phyloP scores from a whole-genome alignment of 2,888 invertebrate species.

The Dolichopus griseipennis region DNA sequence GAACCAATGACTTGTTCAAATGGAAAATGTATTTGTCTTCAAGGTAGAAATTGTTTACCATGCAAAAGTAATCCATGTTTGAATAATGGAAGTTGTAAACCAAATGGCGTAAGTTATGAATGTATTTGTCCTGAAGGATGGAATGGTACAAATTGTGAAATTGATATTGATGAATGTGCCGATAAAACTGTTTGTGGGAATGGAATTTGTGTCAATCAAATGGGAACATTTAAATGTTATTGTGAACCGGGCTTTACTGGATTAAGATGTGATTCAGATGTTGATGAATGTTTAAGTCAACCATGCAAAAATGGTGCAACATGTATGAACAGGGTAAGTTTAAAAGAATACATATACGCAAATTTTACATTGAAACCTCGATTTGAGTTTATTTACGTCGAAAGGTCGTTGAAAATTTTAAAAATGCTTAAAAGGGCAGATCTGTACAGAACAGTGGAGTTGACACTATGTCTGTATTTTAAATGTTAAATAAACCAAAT shows the following conservation, averaged over 20 bases:
- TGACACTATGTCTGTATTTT: too few species aligned
- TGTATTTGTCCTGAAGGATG: conserved; percentile 54
- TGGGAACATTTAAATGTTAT: conserved; percentile 73
- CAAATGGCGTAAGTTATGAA: conserved; percentile 49
- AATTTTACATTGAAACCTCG: too few species aligned
- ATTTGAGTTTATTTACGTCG: too few species aligned
- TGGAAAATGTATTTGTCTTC: conserved; percentile 40
- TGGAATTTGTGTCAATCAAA: conserved; percentile 71
- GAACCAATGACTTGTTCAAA: conserved; percentile 40
- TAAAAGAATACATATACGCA: background rate
- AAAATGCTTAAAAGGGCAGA: too few species aligned
- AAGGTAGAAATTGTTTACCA: conserved; percentile 44
- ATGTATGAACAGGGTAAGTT: conserved; percentile 58
- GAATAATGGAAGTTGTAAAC: conserved; percentile 56
- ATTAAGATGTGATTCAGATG: conserved; percentile 71
- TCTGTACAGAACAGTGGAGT: too few species aligned
- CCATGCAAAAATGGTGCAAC: conserved; percentile 78
- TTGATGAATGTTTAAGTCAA: conserved; percentile 77
- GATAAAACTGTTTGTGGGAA: conserved; percentile 60
- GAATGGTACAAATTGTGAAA: conserved; percentile 50
- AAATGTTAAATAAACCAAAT: too few species aligned
- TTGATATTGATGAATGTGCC: conserved; percentile 62
- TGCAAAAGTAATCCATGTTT: conserved; percentile 54
- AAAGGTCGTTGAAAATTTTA: too few species aligned
- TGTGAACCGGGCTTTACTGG: conserved; percentile 85